Evolutionary conservation across 2,113 vertebrate genomes (phyloP), one percentile per base, ranked within the genome.

Genomic region (Mobula birostris): DNA sequence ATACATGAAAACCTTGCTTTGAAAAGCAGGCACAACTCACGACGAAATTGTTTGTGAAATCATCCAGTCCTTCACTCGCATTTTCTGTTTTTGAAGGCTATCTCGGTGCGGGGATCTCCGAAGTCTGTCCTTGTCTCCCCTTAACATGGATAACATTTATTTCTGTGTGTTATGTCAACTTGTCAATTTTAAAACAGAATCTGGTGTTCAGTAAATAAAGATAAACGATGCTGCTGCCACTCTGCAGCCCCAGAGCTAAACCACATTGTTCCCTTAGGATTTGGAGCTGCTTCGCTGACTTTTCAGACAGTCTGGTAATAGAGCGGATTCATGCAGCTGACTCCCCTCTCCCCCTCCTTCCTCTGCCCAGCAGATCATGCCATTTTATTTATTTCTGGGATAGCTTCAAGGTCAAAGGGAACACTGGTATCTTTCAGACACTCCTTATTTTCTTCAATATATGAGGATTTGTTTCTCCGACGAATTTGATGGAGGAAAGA

Each of bases 221-320:
- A 98, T 97, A 98, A 98, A 97, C 97, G 97, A 97, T 97, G 95
- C 95, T 97, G 96, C 96, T 97, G 95, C 96, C 96, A 96, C 95
- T 97, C 96, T 96, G 96, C 96, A 96, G 96, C 97, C 70, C 97
- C 96, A 96, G 96, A 97, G 97, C 96, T 97, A 97, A 97, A 97
- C 97, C 97, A 96, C 97, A 96, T 96, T 96, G 96, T 96, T 96
- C 97, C 97, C 97, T 97, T 97, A 97, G 97, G 97, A 97, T 97
- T 97, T 97, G 96, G 97, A 97, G 96, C 97, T 97, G 97, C 97
- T 97, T 98, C 97, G 97, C 97, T 98, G 97, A 97, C 97, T 98
- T 97, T 97, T 98, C 97, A 98, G 97, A 97, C 97, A 97, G 97
- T 97, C 97, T 96, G 96, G 96, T 97, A 98, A 98, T 97, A 97